Evolutionary conservation across 2,888 invertebrate species (phyloP).

Genomic region (Acanthopleura granulata): DNA sequence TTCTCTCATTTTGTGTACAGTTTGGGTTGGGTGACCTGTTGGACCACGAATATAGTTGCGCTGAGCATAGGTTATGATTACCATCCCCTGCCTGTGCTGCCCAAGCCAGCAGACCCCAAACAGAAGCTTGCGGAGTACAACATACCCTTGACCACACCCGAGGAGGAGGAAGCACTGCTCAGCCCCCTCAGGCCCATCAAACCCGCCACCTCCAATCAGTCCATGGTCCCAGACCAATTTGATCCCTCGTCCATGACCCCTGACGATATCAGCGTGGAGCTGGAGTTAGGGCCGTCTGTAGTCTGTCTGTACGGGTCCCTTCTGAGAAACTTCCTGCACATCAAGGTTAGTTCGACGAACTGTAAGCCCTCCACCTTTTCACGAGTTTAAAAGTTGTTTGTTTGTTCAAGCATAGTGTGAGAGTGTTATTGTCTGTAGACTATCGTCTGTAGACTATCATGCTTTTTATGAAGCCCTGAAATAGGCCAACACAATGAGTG

Average conservation of each 20-base stretch:
- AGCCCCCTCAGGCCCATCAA: constrained; percentile 86
- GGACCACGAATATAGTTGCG: constrained; percentile 95
- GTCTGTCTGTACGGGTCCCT: constrained; percentile 92
- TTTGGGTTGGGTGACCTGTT: constrained; percentile 94
- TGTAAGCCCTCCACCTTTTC: too few relatives aligned
- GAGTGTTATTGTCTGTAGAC: constrained; percentile 27
- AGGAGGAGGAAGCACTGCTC: constrained; percentile 91
- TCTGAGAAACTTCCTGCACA: constrained; percentile 87
- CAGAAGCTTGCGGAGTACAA: constrained; percentile 30
- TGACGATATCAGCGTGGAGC: constrained; percentile 90
- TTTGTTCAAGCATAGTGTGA: constrained; percentile 11
- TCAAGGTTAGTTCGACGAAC: constrained; percentile 77
- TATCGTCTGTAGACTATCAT: neutral
- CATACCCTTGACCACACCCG: constrained; percentile 88
- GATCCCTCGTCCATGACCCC: constrained; percentile 88
- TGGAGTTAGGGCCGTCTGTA: constrained; percentile 95
- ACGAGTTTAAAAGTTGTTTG: neutral
- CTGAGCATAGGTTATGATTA: constrained; percentile 91
- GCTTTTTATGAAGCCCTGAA: neutral
- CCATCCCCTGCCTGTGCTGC: constrained; percentile 91
- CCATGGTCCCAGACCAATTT: constrained; percentile 74
- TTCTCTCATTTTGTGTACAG: constrained; percentile 43
- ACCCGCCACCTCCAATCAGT: constrained; percentile 27
- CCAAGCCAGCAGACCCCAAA: constrained; percentile 72
- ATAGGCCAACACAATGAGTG: neutral